Percentiles rank a stretch among this genome's conserved stretches.
phyloP scores from a whole-genome alignment of 1,140 invertebrate species.

The Sarcophaga bullata region DNA sequence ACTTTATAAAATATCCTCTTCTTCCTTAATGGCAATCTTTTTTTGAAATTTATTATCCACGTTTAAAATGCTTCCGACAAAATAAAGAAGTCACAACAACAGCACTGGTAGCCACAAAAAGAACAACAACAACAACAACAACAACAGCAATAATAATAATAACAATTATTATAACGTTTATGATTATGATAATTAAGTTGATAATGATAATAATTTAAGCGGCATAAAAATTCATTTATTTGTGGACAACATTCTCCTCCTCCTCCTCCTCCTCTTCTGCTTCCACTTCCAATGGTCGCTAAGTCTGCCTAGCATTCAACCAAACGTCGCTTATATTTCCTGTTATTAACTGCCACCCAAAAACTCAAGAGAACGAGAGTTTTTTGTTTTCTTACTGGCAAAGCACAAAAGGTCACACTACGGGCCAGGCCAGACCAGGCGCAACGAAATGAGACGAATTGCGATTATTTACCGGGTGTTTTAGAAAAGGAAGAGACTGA shows the following conservation, averaged over 20 bases:
- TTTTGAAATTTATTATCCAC: no score
- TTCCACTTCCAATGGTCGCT: no score
- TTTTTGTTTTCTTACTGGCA: neutral
- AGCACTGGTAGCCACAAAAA: no score
- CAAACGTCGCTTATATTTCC: neutral
- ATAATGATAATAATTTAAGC: constrained; percentile 16
- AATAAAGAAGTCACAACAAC: no score
- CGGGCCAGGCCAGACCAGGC: no score
- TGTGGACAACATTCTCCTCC: neutral
- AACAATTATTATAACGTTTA: neutral
- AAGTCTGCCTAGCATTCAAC: neutral
- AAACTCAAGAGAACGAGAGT: neutral
- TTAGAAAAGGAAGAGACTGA: no score
- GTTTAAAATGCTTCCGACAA: no score
- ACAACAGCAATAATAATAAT: neutral
- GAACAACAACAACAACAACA: neutral
- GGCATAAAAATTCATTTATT: constrained; percentile 19
- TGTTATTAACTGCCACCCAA: neutral
- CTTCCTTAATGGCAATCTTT: no score
- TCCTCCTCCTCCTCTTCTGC: no score
- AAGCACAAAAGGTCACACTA: no score
- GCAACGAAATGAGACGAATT: no score
- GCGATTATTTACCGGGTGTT: neutral
- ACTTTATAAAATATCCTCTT: no score
- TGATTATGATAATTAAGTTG: neutral